Evolutionary conservation across 2,888 invertebrate genomes (phyloP).

Genomic region (Xanthia togata): DNA sequence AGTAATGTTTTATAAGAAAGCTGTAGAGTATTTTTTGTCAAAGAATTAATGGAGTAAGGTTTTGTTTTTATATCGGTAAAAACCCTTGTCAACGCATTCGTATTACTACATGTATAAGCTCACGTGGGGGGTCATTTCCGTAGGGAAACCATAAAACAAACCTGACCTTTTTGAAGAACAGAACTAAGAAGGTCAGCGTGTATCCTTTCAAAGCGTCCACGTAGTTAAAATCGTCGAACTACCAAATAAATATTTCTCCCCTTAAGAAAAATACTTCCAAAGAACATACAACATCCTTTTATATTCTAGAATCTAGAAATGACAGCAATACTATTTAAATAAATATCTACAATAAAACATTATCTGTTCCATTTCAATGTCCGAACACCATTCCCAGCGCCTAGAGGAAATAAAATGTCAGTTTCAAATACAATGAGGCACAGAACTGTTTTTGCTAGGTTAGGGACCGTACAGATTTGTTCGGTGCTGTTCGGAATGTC

Average conservation of each 20-base stretch:
- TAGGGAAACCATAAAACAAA: neutral
- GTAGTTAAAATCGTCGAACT: neutral
- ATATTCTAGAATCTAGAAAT: neutral
- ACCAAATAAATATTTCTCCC: neutral
- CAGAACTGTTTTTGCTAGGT: conserved; percentile 35
- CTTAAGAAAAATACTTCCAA: neutral
- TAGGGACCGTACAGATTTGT: conserved; percentile 6
- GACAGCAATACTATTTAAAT: neutral
- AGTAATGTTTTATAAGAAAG: conserved; percentile 1
- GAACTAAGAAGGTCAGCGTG: neutral
- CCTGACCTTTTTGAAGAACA: neutral
- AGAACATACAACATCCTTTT: neutral
- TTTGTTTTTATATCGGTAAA: neutral
- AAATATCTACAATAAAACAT: conserved; percentile 15
- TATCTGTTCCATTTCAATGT: conserved; percentile 26
- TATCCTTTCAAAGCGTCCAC: neutral
- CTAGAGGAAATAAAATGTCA: conserved; percentile 62
- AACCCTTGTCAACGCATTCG: too few species aligned
- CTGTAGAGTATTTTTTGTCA: neutral
- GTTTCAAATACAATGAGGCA: conserved; percentile 53
- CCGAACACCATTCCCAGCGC: conserved; percentile 29
- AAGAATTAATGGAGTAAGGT: too few species aligned
- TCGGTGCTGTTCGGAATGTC: neutral
- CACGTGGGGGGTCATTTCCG: neutral
- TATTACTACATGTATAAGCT: neutral